A percentile compares a stretch with the other conserved stretches of the same genome.
These are phyloP conservation scores for Gryllus bimaculatus DNA, from an alignment of 1,140 invertebrate species.

Conservation along the genomic window DNA sequence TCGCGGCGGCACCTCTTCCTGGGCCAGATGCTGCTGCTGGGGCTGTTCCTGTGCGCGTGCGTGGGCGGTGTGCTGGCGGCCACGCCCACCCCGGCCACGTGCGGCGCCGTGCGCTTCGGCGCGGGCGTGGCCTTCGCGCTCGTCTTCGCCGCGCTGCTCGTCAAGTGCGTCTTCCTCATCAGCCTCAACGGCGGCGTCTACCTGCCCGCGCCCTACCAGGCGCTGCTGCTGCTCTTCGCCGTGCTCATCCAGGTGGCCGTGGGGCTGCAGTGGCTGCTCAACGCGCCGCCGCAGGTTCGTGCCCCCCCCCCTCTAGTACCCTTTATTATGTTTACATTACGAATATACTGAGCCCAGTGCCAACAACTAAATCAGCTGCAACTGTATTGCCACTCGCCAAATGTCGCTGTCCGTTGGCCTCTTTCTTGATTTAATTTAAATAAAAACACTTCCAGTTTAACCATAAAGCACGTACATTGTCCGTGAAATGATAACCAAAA, in stretches of 20 bases:
- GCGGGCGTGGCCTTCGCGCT: constrained; percentile 78
- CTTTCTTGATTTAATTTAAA: too few relatives aligned
- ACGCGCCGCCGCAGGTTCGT: constrained; percentile 45
- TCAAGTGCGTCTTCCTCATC: constrained; percentile 88
- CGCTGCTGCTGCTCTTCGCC: constrained; percentile 79
- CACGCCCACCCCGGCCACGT: constrained; percentile 68
- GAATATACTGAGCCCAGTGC: too few relatives aligned
- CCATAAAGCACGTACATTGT: too few relatives aligned
- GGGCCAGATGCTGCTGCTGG: constrained; percentile 81
- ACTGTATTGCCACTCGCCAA: too few relatives aligned
- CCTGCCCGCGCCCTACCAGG: constrained; percentile 81
- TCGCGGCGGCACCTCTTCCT: constrained; percentile 79
- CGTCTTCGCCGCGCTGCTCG: constrained; percentile 84
- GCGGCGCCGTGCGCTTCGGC: constrained; percentile 72
- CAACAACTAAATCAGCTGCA: too few relatives aligned
- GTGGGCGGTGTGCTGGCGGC: constrained; percentile 69
- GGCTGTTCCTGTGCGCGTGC: constrained; percentile 72
- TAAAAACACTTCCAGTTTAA: too few relatives aligned
- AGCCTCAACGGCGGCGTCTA: constrained; percentile 86
- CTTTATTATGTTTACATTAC: too few relatives aligned
- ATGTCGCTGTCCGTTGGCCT: too few relatives aligned
- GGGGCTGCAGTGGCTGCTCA: constrained; percentile 74
- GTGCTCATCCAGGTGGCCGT: constrained; percentile 83
- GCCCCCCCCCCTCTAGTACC: too few relatives aligned
- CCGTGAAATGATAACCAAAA: too few relatives aligned